Evolutionary conservation across 1,140 invertebrate genomes (phyloP), one percentile per base, ranked within the genome.

Genomic region (Cryptotermes secundus): DNA sequence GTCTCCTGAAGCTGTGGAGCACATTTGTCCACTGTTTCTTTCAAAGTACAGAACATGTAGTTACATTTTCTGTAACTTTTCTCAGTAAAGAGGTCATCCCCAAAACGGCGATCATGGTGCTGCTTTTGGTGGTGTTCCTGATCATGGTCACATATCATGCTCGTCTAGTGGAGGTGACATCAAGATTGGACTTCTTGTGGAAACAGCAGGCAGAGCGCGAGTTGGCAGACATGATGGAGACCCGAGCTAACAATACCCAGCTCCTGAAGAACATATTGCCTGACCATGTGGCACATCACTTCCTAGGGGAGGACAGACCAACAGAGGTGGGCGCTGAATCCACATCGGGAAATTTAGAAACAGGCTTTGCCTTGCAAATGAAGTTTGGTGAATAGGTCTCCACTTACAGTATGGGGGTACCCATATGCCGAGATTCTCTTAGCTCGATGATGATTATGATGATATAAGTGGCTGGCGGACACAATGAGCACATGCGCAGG

Each of bases 221-320:
- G 88, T 92, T 98, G 34, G 92, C 92, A n/a, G 97, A 98, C 87
- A 98, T 99, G 96, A 93, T 95, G 85, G 96, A 97, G 87, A 96
- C 96, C 9, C 92, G 95, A 80, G 93, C 95, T 85, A 96, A 96
- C 86, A 98, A 98, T 87, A 93, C 95, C 86, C 95, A 97, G 87
- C 90, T 97, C 0, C 89, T 97, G 79, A 96, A 97, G 87, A 99
- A 99, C 88, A 99, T 99, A 87, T 90, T 99, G 34, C 99, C 99
- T 0, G 96, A 97, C 89, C 98, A 99, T 89, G 98, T 99, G 16
- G 98, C 98, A 1, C 93, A 94, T 86, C 97, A 99, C 89, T 99
- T 99, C 90, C 92, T 99, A 45, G 91, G 93, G n/a, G 91, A 94
- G 89, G 92, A 96, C 89, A 87, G 93, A 93, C 88, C 90, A 93